Evolutionary conservation across 1,140 invertebrate genomes (phyloP).

Genomic region (Rhopalosiphum maidis): DNA sequence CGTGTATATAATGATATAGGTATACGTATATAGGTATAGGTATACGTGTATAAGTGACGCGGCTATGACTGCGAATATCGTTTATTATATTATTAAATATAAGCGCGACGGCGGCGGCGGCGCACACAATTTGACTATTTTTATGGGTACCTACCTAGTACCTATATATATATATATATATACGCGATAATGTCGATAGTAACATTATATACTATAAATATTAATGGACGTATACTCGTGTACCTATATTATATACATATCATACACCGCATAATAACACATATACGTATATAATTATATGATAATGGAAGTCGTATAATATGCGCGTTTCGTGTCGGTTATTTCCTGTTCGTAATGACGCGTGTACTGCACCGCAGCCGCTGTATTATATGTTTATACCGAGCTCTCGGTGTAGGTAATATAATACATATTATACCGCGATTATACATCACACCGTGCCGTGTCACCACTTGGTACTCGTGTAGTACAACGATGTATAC

Average conservation of each 20-base stretch:
- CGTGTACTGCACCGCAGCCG: no score
- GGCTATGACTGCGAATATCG: neutral
- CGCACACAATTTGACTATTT: no score
- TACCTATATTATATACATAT: neutral
- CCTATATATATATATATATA: no score
- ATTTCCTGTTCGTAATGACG: neutral
- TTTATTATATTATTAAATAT: neutral
- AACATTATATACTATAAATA: neutral
- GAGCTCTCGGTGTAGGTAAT: neutral
- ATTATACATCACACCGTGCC: neutral
- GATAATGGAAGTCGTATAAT: neutral
- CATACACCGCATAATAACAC: neutral
- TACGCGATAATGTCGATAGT: neutral
- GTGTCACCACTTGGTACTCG: neutral
- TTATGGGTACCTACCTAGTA: no score
- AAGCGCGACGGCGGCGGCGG: no score
- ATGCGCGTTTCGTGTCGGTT: neutral
- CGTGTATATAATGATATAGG: neutral
- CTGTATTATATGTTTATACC: neutral
- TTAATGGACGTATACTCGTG: neutral
- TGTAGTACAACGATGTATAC: no score
- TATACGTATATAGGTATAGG: no score
- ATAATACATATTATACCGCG: neutral
- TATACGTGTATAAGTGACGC: neutral
- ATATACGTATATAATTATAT: neutral